phyloP scores from a whole-genome alignment of 1,140 invertebrate species.

The Zaprionus ghesquierei region DNA sequence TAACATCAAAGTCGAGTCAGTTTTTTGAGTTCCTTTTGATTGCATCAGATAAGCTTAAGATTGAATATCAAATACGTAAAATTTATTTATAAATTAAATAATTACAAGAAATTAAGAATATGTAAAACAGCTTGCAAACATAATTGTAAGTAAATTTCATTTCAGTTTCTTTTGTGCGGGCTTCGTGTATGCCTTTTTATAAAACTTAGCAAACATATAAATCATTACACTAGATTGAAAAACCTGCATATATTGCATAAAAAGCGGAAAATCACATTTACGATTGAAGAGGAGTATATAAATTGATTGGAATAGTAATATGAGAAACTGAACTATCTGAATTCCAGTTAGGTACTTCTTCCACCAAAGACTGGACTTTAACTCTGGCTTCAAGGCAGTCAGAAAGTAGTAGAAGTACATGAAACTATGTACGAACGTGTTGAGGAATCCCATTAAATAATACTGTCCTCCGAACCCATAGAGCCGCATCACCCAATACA shows the following conservation, averaged over 20 bases:
- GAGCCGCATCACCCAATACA: background rate
- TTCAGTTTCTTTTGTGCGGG: background rate
- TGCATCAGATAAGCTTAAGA: too few species aligned
- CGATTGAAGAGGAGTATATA: conserved; percentile 86
- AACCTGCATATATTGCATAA: conserved; percentile 84
- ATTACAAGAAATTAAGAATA: too few species aligned
- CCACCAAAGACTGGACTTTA: conserved; percentile 90
- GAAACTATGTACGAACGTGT: conserved; percentile 89
- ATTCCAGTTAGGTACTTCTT: conserved; percentile 91
- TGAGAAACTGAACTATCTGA: conserved; percentile 90
- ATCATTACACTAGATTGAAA: conserved; percentile 84
- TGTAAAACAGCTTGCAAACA: too few species aligned
- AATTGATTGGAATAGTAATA: conserved; percentile 85
- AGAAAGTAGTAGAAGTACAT: conserved; percentile 92
- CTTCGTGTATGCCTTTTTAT: conserved; percentile 78
- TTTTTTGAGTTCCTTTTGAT: too few species aligned
- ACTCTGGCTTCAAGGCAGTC: conserved; percentile 85
- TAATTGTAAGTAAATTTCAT: background rate
- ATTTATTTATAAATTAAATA: too few species aligned
- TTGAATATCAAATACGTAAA: too few species aligned
- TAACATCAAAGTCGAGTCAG: too few species aligned
- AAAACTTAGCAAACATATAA: conserved; percentile 92
- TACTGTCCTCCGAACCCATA: conserved; percentile 86
- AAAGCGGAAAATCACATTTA: conserved; percentile 87
- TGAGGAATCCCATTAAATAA: conserved; percentile 87